Percentiles rank a stretch among this genome's conserved stretches.
Evolutionary conservation across 2,888 invertebrate genomes (phyloP).

Genomic region (Melanophora roralis): DNA sequence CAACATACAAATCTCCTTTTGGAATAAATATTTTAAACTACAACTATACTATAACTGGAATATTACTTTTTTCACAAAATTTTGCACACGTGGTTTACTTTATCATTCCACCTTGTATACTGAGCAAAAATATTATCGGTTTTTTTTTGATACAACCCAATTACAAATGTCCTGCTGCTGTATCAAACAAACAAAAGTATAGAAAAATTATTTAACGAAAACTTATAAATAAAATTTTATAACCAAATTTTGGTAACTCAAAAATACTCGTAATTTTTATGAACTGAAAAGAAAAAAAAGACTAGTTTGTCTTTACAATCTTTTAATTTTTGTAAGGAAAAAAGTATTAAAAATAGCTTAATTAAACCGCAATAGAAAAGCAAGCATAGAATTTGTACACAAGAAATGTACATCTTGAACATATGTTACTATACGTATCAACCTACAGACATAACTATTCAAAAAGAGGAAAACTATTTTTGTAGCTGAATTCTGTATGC

Average conservation of each 20-base stretch:
- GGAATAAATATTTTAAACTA: too few relatives aligned
- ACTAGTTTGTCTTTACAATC: conserved; percentile 46
- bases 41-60: too few relatives aligned
- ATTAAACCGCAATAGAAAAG: conserved; percentile 29
- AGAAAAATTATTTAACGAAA: background rate
- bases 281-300: conserved; percentile 26
- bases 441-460: background rate
- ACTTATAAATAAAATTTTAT: conserved; percentile 28
- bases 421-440: background rate
- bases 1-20: too few relatives aligned
- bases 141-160: too few relatives aligned
- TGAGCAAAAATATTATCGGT: too few relatives aligned
- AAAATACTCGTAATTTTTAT: background rate
- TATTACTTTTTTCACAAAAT: too few relatives aligned
- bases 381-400: conserved; percentile 20
- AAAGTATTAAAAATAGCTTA: background rate
- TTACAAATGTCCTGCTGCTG: too few relatives aligned
- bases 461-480: too few relatives aligned
- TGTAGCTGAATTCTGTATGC: too few relatives aligned
- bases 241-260: conserved; percentile 51
- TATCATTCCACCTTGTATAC: too few relatives aligned
- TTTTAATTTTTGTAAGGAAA: conserved; percentile 29
- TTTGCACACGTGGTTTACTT: too few relatives aligned
- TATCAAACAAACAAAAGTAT: background rate
- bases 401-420: background rate